Percentiles rank a stretch among this genome's conserved stretches.
These are phyloP conservation scores for Sternotherus odoratus DNA, from an alignment of 2,797 vertebrate genomes.

Conservation along the genomic window DNA sequence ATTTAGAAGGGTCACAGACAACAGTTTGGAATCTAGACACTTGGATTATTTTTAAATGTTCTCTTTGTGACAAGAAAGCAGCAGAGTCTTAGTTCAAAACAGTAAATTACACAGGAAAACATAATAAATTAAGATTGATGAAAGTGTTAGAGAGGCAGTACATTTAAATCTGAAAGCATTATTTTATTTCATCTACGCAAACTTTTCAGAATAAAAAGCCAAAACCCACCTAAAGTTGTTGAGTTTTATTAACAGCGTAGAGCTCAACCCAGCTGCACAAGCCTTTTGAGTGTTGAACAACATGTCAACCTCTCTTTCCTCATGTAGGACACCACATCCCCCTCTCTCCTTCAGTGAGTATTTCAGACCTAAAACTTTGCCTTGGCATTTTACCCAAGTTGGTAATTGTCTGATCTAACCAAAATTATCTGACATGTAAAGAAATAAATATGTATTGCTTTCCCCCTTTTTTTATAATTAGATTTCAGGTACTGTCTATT, in stretches of 20 bases:
- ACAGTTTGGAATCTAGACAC: background rate
- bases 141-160: background rate
- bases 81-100: background rate
- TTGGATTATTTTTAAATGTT: background rate
- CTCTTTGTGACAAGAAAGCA: background rate
- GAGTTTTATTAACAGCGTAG: background rate
- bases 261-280: background rate
- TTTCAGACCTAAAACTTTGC: too few species aligned
- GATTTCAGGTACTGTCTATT: too few species aligned
- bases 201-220: background rate
- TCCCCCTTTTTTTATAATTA: too few species aligned
- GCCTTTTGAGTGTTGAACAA: background rate
- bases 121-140: background rate
- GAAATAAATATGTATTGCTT: too few species aligned
- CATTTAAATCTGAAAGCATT: background rate
- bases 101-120: background rate
- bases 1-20: background rate
- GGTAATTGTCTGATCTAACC: too few species aligned
- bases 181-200: background rate
- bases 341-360: too few species aligned
- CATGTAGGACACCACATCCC: background rate
- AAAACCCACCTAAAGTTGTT: background rate
- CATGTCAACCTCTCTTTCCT: background rate
- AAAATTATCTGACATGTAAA: too few species aligned
- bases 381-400: too few species aligned